Evolutionary conservation across 2,888 invertebrate genomes (phyloP).

Genomic region (Cantharis rustica): DNA sequence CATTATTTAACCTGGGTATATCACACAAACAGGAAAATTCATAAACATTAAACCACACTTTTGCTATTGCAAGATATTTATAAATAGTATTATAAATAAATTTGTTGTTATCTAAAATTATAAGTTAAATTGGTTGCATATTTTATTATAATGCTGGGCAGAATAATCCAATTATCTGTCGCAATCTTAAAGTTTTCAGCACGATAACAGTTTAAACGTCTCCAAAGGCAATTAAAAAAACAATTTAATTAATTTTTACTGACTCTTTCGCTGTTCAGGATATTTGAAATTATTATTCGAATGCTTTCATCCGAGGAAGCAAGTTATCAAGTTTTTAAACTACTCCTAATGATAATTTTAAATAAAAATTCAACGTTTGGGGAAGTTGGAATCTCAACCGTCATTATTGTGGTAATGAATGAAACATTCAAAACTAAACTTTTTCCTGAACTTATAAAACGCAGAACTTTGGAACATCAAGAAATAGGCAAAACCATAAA

Average conservation of each 20-base stretch:
- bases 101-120: not conserved
- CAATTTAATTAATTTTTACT: too few relatives aligned
- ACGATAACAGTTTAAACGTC: too few relatives aligned
- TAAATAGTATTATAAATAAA: not conserved
- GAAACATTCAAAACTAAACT: too few relatives aligned
- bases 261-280: not conserved
- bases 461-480: too few relatives aligned
- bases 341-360: too few relatives aligned
- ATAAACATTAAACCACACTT: not conserved
- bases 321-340: not conserved
- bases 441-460: too few relatives aligned
- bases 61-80: not conserved
- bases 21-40: not conserved
- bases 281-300: not conserved
- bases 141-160: not conserved
- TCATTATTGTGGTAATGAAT: too few relatives aligned
- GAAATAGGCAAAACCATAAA: too few relatives aligned
- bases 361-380: too few relatives aligned
- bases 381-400: too few relatives aligned
- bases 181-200: too few relatives aligned
- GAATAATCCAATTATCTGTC: not conserved
- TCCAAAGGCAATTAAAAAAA: too few relatives aligned
- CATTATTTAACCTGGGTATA: not conserved
- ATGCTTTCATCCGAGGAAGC: not conserved
- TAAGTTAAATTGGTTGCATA: not conserved